These are phyloP conservation scores for Cataglyphis hispanica DNA, from an alignment of 1,140 invertebrate genomes.

Conservation along the genomic window DNA sequence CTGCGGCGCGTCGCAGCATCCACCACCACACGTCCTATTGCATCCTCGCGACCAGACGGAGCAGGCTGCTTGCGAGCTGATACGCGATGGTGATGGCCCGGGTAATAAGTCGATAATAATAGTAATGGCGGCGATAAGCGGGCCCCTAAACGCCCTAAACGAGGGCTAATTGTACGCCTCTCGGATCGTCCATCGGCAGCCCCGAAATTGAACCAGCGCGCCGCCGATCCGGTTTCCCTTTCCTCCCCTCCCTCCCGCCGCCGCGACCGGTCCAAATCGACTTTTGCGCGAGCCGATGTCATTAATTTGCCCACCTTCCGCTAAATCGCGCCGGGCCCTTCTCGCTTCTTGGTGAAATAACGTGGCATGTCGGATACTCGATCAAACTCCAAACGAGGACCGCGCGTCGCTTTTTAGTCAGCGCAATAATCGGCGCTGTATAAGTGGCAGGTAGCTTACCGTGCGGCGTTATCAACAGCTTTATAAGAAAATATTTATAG, in stretches of 20 bases:
- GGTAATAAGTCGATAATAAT: constrained; percentile 86
- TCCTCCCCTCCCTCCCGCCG: background rate
- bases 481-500: constrained; percentile 54
- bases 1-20: background rate
- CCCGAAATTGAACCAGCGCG: constrained; percentile 64
- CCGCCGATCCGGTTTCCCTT: constrained; percentile 36
- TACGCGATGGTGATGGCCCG: constrained; percentile 21
- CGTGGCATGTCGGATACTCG: constrained; percentile 46
- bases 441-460: constrained; percentile 70
- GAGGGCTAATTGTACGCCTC: constrained; percentile 84
- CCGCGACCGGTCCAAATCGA: constrained; percentile 55
- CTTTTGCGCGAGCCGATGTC: constrained; percentile 74
- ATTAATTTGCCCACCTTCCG: constrained; percentile 81
- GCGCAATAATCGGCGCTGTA: constrained; percentile 72
- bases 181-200: constrained; percentile 55
- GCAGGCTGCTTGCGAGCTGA: constrained; percentile 13
- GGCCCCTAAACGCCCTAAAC: constrained; percentile 84
- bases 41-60: background rate
- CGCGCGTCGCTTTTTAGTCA: constrained; percentile 59
- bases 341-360: constrained; percentile 24
- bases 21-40: constrained; percentile 31
- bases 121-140: constrained; percentile 84
- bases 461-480: constrained; percentile 57
- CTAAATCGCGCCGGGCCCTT: constrained; percentile 71
- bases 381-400: constrained; percentile 63